Base-by-base conservation (phyloP, 2,797 vertebrate genomes). In the Borostomias antarcticus region DNA sequence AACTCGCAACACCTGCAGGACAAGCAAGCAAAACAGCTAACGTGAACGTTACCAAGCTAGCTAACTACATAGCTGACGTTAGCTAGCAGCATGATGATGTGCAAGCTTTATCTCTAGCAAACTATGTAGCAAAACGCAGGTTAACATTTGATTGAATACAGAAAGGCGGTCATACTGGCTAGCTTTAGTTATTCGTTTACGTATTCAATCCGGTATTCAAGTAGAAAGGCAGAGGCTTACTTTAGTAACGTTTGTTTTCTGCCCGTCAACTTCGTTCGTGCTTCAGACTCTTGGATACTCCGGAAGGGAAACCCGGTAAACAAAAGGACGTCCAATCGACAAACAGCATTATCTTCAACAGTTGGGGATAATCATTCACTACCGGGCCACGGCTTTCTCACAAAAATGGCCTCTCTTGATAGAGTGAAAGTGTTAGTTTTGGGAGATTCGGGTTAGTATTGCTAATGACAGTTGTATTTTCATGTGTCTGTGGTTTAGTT, bases 361-460 rank as follows among this genome's bases (percentile, higher is more conserved):
- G 70, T 62, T 70, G 74, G 21, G 1, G 0, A 69, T 59, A 0
- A 0, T 19, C 69, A 64, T 84, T 69, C 78, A 50, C 66, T 85
- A 88, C 88, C 87, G 75, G 82, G 53, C 37, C 15, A 5, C 0
- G 0, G 0, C 23, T 70, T 23, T 70, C 52, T 73, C 1, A 73
- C 61, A 88, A 63, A 91, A 66, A 95, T 98, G 97, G 96, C 96
- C 58, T 94, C 96, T 48, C 83, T 98, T 75, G 96, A 98, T 62
- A 91, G 96, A 60, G 95, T 98, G 0, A 98, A 98, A 85, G 96
- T 98, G 2, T 73, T 99, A 80, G 97, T 99, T 68, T 86, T 99
- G 83, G 97, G 97, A 35, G 97, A 99, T 86, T 99, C 97, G 17
- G 97, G 97, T 98, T 85, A 93, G 88, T 66, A 2, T 5, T 5